Evolutionary conservation across 2,797 vertebrate species (phyloP), one percentile per base, ranked within the genome.

Genomic region (Clamator glandarius): DNA sequence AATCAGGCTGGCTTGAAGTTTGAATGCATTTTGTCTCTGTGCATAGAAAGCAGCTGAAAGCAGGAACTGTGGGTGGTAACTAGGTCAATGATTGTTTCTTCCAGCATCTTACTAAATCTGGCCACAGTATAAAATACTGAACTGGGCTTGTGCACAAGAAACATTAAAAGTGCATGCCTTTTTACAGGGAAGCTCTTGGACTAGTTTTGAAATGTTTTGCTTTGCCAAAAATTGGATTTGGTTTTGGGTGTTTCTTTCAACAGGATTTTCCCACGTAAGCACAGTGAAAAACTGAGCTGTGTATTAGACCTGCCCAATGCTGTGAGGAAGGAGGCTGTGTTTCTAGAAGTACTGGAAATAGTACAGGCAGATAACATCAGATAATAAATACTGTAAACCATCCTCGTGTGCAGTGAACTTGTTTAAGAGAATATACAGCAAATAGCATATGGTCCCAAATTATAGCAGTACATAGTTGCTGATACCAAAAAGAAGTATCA

Each of bases 161-260:
- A 36, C 39, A 29, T 88, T 89, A 80, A 31, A 84, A 94, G 3
- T 84, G 26, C 29, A 16, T 88, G 44, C 81, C 42, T 92, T 63
- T 93, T 93, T 80, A 29, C 41, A 92, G 78, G 36, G 78, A 90
- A 51, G 66, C 63, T 95, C 95, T 96, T 95, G 92, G 90, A 93
- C 80, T 82, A 59, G 46, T 95, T 91, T 88, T 78, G 87, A 95
- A 87, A 83, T 68, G 26, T 72, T 96, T 90, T 90, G 52, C 92
- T 96, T 95, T 85, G 79, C 67, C 15, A 78, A 91, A 84, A 83
- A 54, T 35, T 84, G 66, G 63, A 95, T 93, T 92, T 91, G 73
- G 87, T 94, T 74, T 67, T 24, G 17, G 20, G 48, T 2, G 0
- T 26, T 66, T 82, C 29, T 31, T 57, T 29, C 79, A 28, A 2